Base-by-base conservation (phyloP, 1,140 invertebrate genomes). In the Pachyrhynchus sulphureomaculatus region DNA sequence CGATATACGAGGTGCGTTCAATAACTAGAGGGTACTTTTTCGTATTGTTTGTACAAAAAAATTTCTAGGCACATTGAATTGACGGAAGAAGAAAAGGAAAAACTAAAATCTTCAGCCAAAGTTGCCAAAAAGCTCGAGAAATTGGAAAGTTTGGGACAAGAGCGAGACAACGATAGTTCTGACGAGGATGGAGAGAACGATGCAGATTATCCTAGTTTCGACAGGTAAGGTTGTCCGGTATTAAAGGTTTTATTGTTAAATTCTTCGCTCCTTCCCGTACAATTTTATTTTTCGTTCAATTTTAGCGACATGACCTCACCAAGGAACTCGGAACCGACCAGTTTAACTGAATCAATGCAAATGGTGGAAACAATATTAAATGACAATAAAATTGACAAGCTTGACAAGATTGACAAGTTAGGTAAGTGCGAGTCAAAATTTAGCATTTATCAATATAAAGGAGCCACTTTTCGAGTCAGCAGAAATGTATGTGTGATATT, bases 61-160 rank as follows among this genome's bases (percentile, higher is more conserved):
- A 1, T 47, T 68, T 76, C 20, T 59, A 88, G 87, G 70, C 93
- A 95, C 76, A 82, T 96, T 65, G 92, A 94, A 70, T 82, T 96
- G 15, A 94, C 92, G n/a, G 91, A 95, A 63, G 92, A 95, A 63
- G 92, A 95, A 68, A 92, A 94, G 69, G 91, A 94, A 70, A 95
- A 93, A 75, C 78, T 96, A 0, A 93, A 93, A 78, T 90, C 91
- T 9, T 95, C 90, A 62, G 87, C 93, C 60, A 96, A 96, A 79
- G 93, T 96, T 42, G 93, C 93, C 0, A 91, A 90, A 67, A 96
- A 96, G 76, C 76, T 96, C 39, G 93, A 96, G 73, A 93, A 95
- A 76, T 78, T 96, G 49, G 90, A 93, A 78, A 89, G 82, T 62
- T 83, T 83, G 69, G 83, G 80, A 20, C 86, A 88, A 67, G 88